Conservation (phyloP, 2,797 vertebrate species). For the Rhinophrynus dorsalis region DNA sequence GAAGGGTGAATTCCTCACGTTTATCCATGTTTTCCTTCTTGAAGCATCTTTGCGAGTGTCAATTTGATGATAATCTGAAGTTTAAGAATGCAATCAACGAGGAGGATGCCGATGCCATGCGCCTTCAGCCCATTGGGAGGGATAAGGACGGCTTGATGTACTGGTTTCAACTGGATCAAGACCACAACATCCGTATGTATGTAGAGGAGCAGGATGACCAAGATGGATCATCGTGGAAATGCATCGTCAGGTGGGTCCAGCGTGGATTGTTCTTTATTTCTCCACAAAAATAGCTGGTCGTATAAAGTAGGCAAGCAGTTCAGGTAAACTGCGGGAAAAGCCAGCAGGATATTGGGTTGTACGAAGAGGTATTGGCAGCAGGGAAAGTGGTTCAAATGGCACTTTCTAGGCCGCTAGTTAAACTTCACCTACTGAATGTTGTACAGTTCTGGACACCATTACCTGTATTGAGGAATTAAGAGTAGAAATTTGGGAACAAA, state of each 20-base stretch:
- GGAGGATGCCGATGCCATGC: constrained; percentile 93
- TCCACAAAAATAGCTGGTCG: too few species aligned
- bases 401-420: too few species aligned
- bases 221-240: constrained; percentile 93
- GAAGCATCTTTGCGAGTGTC: constrained; percentile 96
- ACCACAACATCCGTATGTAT: constrained; percentile 93
- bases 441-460: too few species aligned
- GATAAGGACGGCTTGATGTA: constrained; percentile 92
- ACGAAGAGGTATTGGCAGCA: too few species aligned
- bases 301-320: too few species aligned
- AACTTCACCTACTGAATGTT: too few species aligned
- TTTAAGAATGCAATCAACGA: constrained; percentile 93
- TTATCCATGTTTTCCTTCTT: constrained; percentile 30
- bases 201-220: constrained; percentile 96
- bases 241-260: constrained; percentile 86
- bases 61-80: constrained; percentile 98
- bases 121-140: constrained; percentile 89
- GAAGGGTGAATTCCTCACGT: neutral
- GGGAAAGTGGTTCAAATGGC: too few species aligned
- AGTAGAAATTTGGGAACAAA: too few species aligned
- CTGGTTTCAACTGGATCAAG: constrained; percentile 95
- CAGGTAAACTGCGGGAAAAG: too few species aligned
- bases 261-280: neutral
- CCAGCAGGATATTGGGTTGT: too few species aligned
- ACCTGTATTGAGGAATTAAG: too few species aligned